Percentiles rank a stretch among this genome's conserved stretches.
Evolutionary conservation across 2,888 invertebrate species (phyloP).

Genomic region (Athalia cordata): DNA sequence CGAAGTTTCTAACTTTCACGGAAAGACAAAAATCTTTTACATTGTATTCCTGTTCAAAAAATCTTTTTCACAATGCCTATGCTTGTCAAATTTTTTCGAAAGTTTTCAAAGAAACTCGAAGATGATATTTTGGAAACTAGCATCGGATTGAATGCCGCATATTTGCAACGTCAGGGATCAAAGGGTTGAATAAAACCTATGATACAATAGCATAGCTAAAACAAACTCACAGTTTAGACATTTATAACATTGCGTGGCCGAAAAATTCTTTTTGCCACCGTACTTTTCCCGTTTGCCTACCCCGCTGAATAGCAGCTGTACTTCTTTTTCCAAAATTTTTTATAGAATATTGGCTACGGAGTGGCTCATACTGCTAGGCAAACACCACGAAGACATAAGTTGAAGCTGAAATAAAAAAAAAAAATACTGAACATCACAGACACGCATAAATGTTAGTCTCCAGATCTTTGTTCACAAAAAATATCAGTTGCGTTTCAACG

Average conservation of each 20-base stretch:
- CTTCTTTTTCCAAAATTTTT: neutral
- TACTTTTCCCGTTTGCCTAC: neutral
- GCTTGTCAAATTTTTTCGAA: neutral
- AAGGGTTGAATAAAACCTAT: neutral
- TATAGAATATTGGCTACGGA: neutral
- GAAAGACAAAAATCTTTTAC: too few relatives aligned
- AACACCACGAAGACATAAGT: conserved; percentile 4
- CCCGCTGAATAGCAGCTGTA: neutral
- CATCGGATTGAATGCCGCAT: neutral
- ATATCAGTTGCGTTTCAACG: neutral
- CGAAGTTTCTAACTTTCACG: too few relatives aligned
- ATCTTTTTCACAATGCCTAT: too few relatives aligned
- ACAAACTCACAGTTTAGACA: conserved; percentile 1
- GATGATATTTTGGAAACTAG: too few relatives aligned
- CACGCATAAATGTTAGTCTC: neutral
- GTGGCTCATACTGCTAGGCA: neutral
- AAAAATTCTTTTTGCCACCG: conserved; percentile 10
- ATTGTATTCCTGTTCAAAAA: too few relatives aligned
- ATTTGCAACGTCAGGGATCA: neutral
- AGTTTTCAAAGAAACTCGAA: neutral
- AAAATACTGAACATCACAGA: neutral
- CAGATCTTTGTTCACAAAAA: neutral
- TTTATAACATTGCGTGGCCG: conserved; percentile 2
- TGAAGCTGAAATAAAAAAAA: neutral
- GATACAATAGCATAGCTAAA: too few relatives aligned